Conservation (phyloP, 2,797 vertebrate species). For the Menidia menidia region DNA sequence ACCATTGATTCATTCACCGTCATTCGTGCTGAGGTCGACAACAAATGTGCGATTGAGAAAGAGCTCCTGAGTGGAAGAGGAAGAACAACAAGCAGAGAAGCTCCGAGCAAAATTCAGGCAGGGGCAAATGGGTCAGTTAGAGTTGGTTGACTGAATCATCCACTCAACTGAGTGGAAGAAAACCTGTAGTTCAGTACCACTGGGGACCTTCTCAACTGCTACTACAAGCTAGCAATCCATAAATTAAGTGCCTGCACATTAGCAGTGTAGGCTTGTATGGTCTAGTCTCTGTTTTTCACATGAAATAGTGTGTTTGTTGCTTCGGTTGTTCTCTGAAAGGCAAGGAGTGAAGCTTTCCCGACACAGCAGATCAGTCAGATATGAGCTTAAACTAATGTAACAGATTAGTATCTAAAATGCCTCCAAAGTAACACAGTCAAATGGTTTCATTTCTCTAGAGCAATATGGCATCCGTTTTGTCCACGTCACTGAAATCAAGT, state of each 20-base stretch:
- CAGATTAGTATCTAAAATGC: constrained; percentile 49
- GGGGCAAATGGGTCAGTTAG: constrained; percentile 59
- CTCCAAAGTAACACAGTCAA: constrained; percentile 44
- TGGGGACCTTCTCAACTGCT: constrained; percentile 37
- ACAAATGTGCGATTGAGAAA: constrained; percentile 71
- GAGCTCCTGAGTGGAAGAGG: constrained; percentile 62
- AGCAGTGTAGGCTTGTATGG: constrained; percentile 29
- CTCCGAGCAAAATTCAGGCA: constrained; percentile 43
- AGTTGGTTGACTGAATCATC: constrained; percentile 70
- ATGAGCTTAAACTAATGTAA: constrained; percentile 53
- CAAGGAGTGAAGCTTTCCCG: constrained; percentile 17
- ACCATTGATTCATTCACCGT: constrained; percentile 69
- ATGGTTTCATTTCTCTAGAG: constrained; percentile 54
- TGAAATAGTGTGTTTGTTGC: constrained; percentile 9
- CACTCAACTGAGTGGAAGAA: constrained; percentile 68
- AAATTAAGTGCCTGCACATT: constrained; percentile 32
- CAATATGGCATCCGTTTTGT: constrained; percentile 59
- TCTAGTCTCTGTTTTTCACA: constrained; percentile 23
- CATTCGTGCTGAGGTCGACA: constrained; percentile 70
- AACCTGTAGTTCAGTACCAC: constrained; percentile 34
- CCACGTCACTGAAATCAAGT: constrained; percentile 70
- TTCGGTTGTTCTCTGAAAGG: constrained; percentile 25
- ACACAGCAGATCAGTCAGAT: constrained; percentile 40
- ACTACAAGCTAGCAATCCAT: constrained; percentile 38
- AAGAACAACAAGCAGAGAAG: constrained; percentile 59